Conservation (phyloP, 2,113 vertebrate species). For the Anhinga anhinga region DNA sequence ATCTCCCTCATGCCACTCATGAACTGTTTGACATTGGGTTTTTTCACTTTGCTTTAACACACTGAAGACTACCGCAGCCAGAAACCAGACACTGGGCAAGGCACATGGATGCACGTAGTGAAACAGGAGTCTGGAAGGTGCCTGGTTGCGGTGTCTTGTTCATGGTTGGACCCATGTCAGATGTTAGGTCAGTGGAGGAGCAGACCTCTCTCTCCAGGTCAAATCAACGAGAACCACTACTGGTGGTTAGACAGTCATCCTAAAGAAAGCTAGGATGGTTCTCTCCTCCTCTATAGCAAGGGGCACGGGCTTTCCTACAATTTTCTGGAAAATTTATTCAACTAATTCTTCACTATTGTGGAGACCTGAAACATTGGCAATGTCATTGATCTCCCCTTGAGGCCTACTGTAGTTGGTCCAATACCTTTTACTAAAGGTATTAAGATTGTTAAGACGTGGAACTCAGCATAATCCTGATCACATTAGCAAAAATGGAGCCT, state of each 20-base stretch:
- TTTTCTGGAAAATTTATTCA: background rate
- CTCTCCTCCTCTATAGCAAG: background rate
- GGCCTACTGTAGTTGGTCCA: too few relatives aligned
- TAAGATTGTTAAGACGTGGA: background rate
- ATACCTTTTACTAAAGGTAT: background rate
- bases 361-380: background rate
- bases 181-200: background rate
- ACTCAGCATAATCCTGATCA: background rate
- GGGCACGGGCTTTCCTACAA: background rate
- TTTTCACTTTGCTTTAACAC: background rate
- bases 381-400: background rate
- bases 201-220: background rate
- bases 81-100: background rate
- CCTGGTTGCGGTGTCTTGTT: background rate
- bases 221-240: background rate
- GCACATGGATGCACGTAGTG: accelerated
- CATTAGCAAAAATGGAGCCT: background rate
- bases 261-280: background rate
- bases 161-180: background rate
- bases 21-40: background rate
- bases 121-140: background rate
- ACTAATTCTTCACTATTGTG: background rate
- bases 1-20: background rate
- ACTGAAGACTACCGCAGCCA: background rate
- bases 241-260: background rate